phyloP scores from a whole-genome alignment of 1,140 invertebrate genomes.

The Amphibalanus amphitrite region DNA sequence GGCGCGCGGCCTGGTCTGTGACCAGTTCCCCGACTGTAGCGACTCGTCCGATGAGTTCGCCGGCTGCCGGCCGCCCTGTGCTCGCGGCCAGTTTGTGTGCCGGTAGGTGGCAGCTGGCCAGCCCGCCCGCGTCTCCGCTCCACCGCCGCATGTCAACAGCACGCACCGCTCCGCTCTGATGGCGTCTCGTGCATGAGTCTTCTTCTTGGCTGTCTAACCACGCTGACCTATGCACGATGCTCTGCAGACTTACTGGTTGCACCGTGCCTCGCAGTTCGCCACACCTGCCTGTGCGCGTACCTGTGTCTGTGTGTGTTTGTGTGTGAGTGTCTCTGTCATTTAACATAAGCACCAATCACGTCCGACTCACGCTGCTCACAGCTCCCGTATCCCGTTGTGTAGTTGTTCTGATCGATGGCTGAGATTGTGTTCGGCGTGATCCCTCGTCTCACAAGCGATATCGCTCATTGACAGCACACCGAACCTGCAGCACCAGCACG shows the following conservation, averaged over 20 bases:
- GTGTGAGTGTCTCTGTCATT: too few species aligned
- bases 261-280: not conserved
- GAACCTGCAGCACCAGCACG: too few species aligned
- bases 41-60: slow-evolving; percentile 45
- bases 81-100: slow-evolving; percentile 44
- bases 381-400: too few species aligned
- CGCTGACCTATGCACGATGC: not conserved
- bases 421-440: too few species aligned
- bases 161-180: not conserved
- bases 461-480: too few species aligned
- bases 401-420: too few species aligned
- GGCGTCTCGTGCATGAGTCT: not conserved
- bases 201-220: not conserved
- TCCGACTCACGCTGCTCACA: too few species aligned
- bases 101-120: slow-evolving; percentile 31
- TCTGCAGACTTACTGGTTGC: too few species aligned
- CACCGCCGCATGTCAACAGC: not conserved
- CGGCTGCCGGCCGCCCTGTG: slow-evolving; percentile 36
- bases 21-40: slow-evolving; percentile 47
- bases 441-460: too few species aligned
- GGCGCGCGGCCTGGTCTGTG: slow-evolving; percentile 39
- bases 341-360: too few species aligned
- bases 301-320: too few species aligned
- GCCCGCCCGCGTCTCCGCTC: slow-evolving; percentile 20
- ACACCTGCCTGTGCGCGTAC: too few species aligned